Conservation (phyloP, 2,797 vertebrate genomes). For the Allochrocebus solatus region DNA sequence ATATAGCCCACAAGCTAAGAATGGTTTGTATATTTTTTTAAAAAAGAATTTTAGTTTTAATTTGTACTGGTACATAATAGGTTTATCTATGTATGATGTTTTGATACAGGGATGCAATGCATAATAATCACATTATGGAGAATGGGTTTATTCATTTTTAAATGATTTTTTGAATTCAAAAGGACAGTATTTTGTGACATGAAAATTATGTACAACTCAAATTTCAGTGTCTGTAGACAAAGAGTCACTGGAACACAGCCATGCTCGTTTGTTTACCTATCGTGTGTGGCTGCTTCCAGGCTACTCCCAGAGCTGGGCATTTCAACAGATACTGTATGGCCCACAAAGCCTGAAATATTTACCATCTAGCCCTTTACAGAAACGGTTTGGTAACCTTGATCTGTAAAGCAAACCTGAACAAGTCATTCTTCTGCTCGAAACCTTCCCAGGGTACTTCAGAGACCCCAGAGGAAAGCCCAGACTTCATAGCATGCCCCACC, state of each 20-base stretch:
- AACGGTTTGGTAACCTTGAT: background rate
- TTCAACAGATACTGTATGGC: background rate
- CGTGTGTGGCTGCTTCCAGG: background rate
- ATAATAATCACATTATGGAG: background rate
- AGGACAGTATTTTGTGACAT: background rate
- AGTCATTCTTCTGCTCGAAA: background rate
- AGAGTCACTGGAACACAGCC: background rate
- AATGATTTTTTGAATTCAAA: constrained; percentile 8
- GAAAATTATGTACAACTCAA: background rate
- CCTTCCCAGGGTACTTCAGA: background rate
- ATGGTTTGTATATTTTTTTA: background rate
- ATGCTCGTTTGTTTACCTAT: background rate
- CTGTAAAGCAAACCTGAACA: background rate
- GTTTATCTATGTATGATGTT: background rate
- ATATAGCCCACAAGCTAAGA: background rate
- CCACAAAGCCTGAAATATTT: background rate
- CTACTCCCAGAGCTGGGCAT: background rate
- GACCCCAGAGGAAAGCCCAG: background rate
- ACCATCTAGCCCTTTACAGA: background rate
- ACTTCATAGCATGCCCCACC: background rate
- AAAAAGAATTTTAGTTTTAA: background rate
- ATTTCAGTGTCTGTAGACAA: background rate
- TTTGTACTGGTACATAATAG: background rate
- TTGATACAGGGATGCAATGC: background rate
- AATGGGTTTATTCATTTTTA: constrained; percentile 10